Percentiles rank a stretch among this genome's conserved stretches.
Evolutionary conservation across 2,113 vertebrate species (phyloP).

Genomic region (Sardina pilchardus): DNA sequence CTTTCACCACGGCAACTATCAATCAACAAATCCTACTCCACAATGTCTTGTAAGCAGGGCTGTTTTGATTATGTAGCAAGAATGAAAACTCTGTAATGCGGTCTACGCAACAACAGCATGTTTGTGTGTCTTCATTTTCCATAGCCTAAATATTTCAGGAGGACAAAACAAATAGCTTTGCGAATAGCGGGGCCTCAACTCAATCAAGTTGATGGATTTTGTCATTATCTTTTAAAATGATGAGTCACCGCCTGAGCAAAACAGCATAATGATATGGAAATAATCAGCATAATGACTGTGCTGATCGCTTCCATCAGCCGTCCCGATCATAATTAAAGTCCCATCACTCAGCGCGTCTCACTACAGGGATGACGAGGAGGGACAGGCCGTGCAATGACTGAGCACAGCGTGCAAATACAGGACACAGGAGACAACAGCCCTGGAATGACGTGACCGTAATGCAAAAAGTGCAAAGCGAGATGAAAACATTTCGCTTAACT

Average conservation of each 20-base stretch:
- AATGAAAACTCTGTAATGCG: background rate
- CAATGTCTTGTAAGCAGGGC: background rate
- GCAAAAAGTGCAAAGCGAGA: background rate
- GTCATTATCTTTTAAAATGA: constrained; percentile 8
- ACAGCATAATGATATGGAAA: background rate
- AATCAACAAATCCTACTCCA: background rate
- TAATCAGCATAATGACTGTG: background rate
- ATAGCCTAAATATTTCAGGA: background rate
- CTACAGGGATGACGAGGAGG: background rate
- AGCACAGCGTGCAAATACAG: background rate
- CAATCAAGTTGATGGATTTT: constrained; percentile 15
- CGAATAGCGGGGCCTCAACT: background rate
- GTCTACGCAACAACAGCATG: background rate
- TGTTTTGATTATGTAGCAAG: background rate
- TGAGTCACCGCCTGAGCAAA: background rate
- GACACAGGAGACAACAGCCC: background rate
- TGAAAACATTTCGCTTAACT: background rate
- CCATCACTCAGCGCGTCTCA: background rate
- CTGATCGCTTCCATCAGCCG: background rate
- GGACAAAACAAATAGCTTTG: constrained; percentile 18
- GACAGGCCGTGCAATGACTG: background rate
- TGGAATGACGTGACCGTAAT: background rate
- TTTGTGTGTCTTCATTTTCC: background rate
- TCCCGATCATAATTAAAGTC: background rate
- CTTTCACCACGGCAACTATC: background rate